Evolutionary conservation across 2,888 invertebrate species (phyloP).

Genomic region (Ceramica pisi): DNA sequence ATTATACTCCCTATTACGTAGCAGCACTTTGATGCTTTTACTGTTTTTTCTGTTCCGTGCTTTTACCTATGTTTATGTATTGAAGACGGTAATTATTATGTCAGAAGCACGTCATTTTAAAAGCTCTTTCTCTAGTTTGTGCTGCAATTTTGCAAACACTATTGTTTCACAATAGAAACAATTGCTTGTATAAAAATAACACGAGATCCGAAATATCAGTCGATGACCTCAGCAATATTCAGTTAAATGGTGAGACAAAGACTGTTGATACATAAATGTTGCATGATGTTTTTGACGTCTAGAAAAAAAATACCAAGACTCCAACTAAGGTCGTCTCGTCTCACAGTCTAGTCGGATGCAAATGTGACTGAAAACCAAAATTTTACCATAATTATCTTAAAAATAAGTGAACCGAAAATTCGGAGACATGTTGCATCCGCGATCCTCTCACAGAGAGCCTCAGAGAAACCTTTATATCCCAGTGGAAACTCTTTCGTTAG

Average conservation of each 20-base stretch:
- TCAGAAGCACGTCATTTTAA: constrained; percentile 23
- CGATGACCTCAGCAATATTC: constrained; percentile 44
- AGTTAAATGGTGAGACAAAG: constrained; percentile 37
- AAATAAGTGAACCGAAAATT: no score
- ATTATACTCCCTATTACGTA: no score
- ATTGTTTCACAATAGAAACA: constrained; percentile 64
- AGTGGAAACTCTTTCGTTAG: no score
- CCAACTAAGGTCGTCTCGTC: no score
- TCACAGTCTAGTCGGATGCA: background rate
- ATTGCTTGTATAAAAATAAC: constrained; percentile 58
- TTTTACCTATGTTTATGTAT: background rate
- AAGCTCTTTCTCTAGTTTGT: constrained; percentile 47
- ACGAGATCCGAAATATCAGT: constrained; percentile 44
- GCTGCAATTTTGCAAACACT: constrained; percentile 56
- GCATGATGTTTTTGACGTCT: constrained; percentile 1
- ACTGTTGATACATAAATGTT: constrained; percentile 45
- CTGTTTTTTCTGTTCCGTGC: no score
- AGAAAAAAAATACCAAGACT: no score
- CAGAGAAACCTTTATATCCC: no score
- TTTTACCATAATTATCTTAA: no score
- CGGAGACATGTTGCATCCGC: no score
- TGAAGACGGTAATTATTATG: constrained; percentile 15
- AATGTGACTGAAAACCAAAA: background rate
- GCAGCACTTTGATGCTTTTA: no score
- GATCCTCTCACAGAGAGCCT: no score